These are phyloP conservation scores for Bedellia somnulentella DNA, from an alignment of 2,888 invertebrate genomes.

Conservation along the genomic window DNA sequence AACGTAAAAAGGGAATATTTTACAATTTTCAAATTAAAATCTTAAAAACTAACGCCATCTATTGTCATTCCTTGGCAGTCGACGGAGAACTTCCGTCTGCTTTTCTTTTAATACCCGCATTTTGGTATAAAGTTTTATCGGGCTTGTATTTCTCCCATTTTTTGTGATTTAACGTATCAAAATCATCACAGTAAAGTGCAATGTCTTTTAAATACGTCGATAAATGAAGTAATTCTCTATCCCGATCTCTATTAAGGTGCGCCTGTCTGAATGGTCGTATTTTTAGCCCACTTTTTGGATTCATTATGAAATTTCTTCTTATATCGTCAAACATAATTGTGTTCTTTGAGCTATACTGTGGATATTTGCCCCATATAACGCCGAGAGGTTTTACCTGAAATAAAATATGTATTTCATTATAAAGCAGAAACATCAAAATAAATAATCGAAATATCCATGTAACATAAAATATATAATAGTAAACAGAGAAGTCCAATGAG, in stretches of 20 bases:
- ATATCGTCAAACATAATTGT: slow-evolving; percentile 99
- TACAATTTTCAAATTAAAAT: too few species aligned
- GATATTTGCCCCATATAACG: slow-evolving; percentile 95
- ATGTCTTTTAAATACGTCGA: slow-evolving; percentile 83
- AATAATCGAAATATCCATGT: too few species aligned
- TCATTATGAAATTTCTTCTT: slow-evolving; percentile 95
- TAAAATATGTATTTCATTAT: too few species aligned
- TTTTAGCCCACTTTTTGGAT: slow-evolving; percentile 89
- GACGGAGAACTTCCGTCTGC: slow-evolving; percentile 41
- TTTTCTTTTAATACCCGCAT: slow-evolving; percentile 42
- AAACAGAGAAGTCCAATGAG: too few species aligned
- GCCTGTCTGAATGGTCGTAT: slow-evolving; percentile 91
- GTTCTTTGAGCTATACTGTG: slow-evolving; percentile 85
- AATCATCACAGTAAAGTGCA: slow-evolving; percentile 77
- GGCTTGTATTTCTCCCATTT: slow-evolving; percentile 86
- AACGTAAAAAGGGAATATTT: too few species aligned
- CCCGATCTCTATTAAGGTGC: slow-evolving; percentile 81
- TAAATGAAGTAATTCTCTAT: slow-evolving; percentile 79
- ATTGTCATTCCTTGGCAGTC: slow-evolving; percentile 38
- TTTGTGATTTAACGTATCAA: slow-evolving; percentile 82
- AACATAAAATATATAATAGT: too few species aligned
- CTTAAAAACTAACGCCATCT: too few species aligned
- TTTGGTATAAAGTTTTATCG: slow-evolving; percentile 24
- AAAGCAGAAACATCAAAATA: too few species aligned
- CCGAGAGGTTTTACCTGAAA: slow-evolving; percentile 88